Base-by-base conservation (phyloP, 2,888 invertebrate genomes). In the Cactoblastis cactorum region DNA sequence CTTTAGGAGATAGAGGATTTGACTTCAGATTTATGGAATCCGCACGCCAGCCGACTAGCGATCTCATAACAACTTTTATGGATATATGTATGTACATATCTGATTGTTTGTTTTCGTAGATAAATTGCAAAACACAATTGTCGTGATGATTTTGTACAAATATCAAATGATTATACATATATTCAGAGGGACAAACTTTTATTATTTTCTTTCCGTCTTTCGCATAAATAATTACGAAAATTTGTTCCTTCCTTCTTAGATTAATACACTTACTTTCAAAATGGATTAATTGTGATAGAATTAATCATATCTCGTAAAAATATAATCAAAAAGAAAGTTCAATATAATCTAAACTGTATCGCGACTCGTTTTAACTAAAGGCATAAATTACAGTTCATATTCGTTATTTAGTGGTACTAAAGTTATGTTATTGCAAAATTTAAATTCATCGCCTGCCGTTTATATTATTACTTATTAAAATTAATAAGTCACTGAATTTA, bases 401-500 rank as follows among this genome's bases (percentile, higher is more conserved):
- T 43, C 28, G 43, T 43, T 28, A 28, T 15, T 28, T 43, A 28
- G 24, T 32, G 43, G 43, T 17, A 9, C 11, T 28, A 28, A 43
- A 43, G 28, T 43, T 43, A 43, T n/a, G n/a, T 43, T 43, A 43
- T 43, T 43, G 28, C 28, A 28, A 28, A n/a, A 32, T 15, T 28
- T 43, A 43, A 28, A 43, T 43, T 43, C 28, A 38, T 18, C 11
- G 24, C 41, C 14, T 14, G 24, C 24, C 12, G 9, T 39, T 22
- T 39, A 41, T 24, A 32, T 8, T 17, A 15, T 11, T 28, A 32
- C 18, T 3, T 18, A 45, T 15, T 9, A 28, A 32, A 45, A 12
- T 9, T 35, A 39, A 53, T 34, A 51, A 39, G 34, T 38, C 35
- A 51, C 35, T 33, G 43, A 51, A 63, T 56, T 65, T 65, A 64